Evolutionary conservation across 1,140 invertebrate species (phyloP), one percentile per base, ranked within the genome.

Genomic region (Eumaeus atala): DNA sequence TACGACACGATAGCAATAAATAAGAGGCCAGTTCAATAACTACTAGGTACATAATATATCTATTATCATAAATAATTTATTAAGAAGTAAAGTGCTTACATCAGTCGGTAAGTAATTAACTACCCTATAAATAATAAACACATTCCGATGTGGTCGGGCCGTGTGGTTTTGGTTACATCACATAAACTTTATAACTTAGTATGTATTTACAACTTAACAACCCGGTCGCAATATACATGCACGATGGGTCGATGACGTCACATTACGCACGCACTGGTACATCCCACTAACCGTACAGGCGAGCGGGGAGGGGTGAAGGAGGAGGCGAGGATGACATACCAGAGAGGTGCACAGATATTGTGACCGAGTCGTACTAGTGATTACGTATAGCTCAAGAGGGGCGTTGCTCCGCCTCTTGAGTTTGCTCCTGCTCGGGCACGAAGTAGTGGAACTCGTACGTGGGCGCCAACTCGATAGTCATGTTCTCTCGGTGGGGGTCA

Each of bases 391-490:
- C 21, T 6, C 21, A 6, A 2, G 21, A 6, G 6, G 21, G n/a
- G n/a, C n/a, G n/a, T n/a, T 28, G 21, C 8, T 49, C 72, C 9
- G 54, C 57, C 36, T 67, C 66, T 47, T 84, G 66, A 38, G 65
- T 77, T 56, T 85, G 77, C 42, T 85, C 80, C 58, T 80, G 72
- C 3, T 84, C 77, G 0, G 82, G 82, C 33, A 84, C 71, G 61
- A 82, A 85, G 50, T 85, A 85, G 51, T 85, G 77, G 33, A 85
- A 60, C 59, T 85, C 82, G 42, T 84, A 85, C 2, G 73, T 75
- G 2, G 82, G 82, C 6, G 82, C 74, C 12, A 85, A 54, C 18
- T 84, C 82, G 28, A 84, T 69, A 0, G 70, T 80, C 2, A 63
- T 40, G 9, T 79, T 70, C 7, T 80, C 79, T 54, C 74, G 78